A percentile compares a stretch with the other conserved stretches of the same genome.
Evolutionary conservation across 2,113 vertebrate species (phyloP).

Genomic region (Poeciliopsis turrubarensis): DNA sequence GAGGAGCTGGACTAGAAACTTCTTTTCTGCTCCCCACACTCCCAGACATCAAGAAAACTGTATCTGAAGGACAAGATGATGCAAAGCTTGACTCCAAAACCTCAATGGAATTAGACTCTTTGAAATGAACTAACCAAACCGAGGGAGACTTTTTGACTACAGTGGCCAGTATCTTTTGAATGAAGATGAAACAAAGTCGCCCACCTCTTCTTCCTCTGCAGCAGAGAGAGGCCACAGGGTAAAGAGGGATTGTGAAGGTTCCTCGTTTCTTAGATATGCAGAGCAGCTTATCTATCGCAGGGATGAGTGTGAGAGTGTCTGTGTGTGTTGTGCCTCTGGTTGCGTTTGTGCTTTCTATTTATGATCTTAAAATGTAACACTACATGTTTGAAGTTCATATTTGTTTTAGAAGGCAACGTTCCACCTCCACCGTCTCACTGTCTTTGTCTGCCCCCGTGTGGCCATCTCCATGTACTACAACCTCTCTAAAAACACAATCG

Average conservation of each 20-base stretch:
- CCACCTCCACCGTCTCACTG: constrained; percentile 12
- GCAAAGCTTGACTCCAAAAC: constrained; percentile 31
- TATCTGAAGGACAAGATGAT: constrained; percentile 7
- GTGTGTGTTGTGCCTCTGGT: constrained; percentile 14
- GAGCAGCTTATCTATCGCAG: constrained; percentile 36
- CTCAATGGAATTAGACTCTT: constrained; percentile 21
- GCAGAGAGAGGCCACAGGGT: constrained; percentile 31
- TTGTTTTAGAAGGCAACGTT: neutral
- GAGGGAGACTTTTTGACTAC: constrained; percentile 37
- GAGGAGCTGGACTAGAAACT: constrained; percentile 26
- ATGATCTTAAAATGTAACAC: constrained; percentile 56
- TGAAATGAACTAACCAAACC: constrained; percentile 16
- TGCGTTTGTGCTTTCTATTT: constrained; percentile 49
- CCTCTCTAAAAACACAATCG: constrained; percentile 29
- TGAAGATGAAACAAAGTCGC: constrained; percentile 19
- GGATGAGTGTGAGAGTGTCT: constrained; percentile 6
- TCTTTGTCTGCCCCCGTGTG: constrained; percentile 63
- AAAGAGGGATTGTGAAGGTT: constrained; percentile 18
- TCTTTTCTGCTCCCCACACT: constrained; percentile 14
- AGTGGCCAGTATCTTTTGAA: constrained; percentile 57
- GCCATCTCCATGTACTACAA: constrained; percentile 32
- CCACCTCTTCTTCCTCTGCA: constrained; percentile 30
- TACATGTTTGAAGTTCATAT: constrained; percentile 32
- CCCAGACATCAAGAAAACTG: constrained; percentile 8
- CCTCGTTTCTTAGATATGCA: constrained; percentile 28